These are phyloP conservation scores for Asarcornis scutulata DNA, from an alignment of 2,113 vertebrate species.

Conservation along the genomic window DNA sequence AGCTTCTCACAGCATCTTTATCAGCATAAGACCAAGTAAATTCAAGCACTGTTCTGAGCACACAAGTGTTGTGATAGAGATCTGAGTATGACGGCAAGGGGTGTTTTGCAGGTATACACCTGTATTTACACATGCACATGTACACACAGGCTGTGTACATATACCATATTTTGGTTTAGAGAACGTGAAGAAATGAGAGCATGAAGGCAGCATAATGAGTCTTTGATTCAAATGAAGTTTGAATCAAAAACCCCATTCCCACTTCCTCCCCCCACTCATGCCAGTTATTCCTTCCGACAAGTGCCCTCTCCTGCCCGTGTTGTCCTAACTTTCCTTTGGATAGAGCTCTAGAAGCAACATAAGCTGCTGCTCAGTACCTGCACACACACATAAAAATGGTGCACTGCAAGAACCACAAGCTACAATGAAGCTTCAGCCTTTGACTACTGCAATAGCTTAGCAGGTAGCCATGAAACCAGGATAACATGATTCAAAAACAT, in stretches of 20 bases:
- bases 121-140: neutral
- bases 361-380: neutral
- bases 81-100: neutral
- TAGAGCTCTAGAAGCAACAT: neutral
- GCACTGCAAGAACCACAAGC: neutral
- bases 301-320: neutral
- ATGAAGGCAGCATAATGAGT: neutral
- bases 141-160: neutral
- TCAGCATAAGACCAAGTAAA: neutral
- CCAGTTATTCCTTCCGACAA: neutral
- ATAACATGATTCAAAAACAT: neutral
- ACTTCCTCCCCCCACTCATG: rapidly evolving
- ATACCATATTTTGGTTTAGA: neutral
- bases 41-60: neutral
- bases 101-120: neutral
- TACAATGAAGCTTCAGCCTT: neutral
- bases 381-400: rapidly evolving
- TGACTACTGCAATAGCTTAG: rapidly evolving
- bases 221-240: neutral
- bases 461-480: neutral
- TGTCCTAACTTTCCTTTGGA: neutral
- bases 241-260: neutral
- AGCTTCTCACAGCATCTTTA: neutral
- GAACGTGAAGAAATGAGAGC: neutral
- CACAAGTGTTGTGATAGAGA: neutral